Percentiles rank a stretch among this genome's conserved stretches.
These are phyloP conservation scores for Takifugu rubripes DNA, from an alignment of 2,797 vertebrate genomes.

Conservation along the genomic window DNA sequence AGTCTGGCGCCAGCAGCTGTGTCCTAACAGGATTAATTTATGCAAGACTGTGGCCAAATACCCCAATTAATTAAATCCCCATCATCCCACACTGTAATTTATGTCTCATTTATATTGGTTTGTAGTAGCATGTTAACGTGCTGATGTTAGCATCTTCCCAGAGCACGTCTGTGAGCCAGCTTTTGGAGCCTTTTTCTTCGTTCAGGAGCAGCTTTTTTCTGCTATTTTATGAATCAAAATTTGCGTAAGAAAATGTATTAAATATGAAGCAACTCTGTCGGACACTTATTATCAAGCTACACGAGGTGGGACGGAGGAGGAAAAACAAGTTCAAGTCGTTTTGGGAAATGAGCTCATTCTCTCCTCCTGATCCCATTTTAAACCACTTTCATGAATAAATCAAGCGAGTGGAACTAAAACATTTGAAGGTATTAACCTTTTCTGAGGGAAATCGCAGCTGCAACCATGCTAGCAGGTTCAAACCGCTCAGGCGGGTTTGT, in stretches of 20 bases:
- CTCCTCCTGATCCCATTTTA: too few relatives aligned
- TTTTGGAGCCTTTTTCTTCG: neutral
- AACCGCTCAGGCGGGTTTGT: too few relatives aligned
- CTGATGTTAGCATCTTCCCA: neutral
- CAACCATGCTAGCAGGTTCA: too few relatives aligned
- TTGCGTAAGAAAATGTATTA: neutral
- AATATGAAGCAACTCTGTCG: too few relatives aligned
- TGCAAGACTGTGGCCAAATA: neutral
- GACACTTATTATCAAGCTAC: too few relatives aligned
- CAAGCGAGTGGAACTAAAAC: too few relatives aligned
- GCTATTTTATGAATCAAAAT: neutral
- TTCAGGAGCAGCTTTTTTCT: neutral
- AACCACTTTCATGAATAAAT: too few relatives aligned
- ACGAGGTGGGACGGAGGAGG: too few relatives aligned
- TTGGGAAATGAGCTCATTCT: too few relatives aligned
- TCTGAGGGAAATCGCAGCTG: too few relatives aligned
- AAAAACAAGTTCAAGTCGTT: too few relatives aligned
- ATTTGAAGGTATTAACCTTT: too few relatives aligned
- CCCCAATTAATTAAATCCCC: slow-evolving; percentile 7
- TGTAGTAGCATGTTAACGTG: neutral
- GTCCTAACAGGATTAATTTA: neutral
- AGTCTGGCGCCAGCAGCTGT: neutral
- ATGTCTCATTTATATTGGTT: neutral
- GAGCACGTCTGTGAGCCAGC: neutral
- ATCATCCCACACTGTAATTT: neutral